These are phyloP conservation scores for Oncorhynchus clarkii DNA, from an alignment of 2,113 vertebrate genomes.

Conservation along the genomic window DNA sequence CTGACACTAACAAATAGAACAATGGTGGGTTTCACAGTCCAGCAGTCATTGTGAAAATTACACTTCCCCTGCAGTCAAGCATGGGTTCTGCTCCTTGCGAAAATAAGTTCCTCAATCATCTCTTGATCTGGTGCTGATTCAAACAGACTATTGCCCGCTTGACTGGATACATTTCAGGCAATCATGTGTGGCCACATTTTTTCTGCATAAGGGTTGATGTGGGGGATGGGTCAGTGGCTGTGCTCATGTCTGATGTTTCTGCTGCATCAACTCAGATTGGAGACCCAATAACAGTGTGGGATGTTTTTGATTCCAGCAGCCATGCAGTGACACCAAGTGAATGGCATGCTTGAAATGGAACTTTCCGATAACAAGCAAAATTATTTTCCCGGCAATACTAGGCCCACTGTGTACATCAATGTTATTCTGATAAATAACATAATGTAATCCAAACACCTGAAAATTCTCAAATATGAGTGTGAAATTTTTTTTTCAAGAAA, in stretches of 20 bases:
- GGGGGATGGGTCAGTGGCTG: conserved; percentile 44
- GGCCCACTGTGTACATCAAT: not conserved
- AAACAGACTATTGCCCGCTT: conserved; percentile 24
- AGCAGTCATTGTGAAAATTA: no score
- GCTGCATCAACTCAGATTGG: conserved; percentile 48
- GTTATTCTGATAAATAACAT: not conserved
- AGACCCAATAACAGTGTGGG: conserved; percentile 33
- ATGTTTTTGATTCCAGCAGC: conserved; percentile 60
- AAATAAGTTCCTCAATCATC: conserved; percentile 22
- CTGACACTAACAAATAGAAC: conserved; percentile 10
- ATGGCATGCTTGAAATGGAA: conserved; percentile 1
- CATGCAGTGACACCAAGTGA: conserved; percentile 14
- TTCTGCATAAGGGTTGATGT: not conserved
- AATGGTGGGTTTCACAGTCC: no score
- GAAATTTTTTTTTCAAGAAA: no score
- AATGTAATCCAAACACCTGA: no score
- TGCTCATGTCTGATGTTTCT: conserved; percentile 56
- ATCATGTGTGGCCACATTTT: conserved; percentile 14
- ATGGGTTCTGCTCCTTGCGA: not conserved
- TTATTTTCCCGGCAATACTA: not conserved
- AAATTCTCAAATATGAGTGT: no score
- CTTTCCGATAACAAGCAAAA: not conserved
- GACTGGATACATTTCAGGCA: not conserved
- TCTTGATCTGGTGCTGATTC: conserved; percentile 9
- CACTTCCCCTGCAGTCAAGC: no score